Evolutionary conservation across 2,888 invertebrate species (phyloP), one percentile per base, ranked within the genome.

Genomic region (Morinoia aosen): DNA sequence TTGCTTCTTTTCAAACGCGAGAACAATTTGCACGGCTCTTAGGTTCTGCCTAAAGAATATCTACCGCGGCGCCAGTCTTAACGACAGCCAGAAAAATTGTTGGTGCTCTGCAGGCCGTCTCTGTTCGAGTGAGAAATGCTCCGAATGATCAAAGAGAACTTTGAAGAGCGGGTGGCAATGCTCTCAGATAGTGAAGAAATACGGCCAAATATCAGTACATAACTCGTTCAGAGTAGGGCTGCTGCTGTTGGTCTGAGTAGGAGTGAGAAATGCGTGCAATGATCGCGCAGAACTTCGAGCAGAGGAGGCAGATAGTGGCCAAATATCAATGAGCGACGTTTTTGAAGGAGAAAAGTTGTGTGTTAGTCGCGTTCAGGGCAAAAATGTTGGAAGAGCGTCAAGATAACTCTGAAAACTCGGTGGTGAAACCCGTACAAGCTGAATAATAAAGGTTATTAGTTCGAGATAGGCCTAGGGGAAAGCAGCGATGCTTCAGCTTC

Each of bases 1-100:
- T 76, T 76, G 76, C 76, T 76, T 76, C 76, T 76, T 76, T 76
- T 76, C 76, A 76, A 76, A 76, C 76, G 76, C 76, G 76, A 76
- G 76, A 76, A 19, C 76, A 76, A 76, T 76, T 76, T 76, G 76
- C 76, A 76, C 76, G 76, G 25, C 76, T 76, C 76, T 76, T 76
- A 76, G 76, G 76, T 76, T 76, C 76, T 76, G 76, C 76, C 76
- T 76, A 76, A 76, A 76, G 76, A 76, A 76, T 76, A 76, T 76
- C 76, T 76, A 76, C 76, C 76, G 76, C n/a, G 76, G 76, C 76
- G 76, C 76, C 76, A 76, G 76, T 76, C 76, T 76, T 76, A 76
- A 76, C 76, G 76, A 76, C 76, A 76, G 76, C 76, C 76, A 76
- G 76, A 76, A 76, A 76, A 76, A 76, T 76, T 76, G 76, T 76